Evolutionary conservation across 2,888 invertebrate genomes (phyloP).

Genomic region (Aproaerema taeniolella): DNA sequence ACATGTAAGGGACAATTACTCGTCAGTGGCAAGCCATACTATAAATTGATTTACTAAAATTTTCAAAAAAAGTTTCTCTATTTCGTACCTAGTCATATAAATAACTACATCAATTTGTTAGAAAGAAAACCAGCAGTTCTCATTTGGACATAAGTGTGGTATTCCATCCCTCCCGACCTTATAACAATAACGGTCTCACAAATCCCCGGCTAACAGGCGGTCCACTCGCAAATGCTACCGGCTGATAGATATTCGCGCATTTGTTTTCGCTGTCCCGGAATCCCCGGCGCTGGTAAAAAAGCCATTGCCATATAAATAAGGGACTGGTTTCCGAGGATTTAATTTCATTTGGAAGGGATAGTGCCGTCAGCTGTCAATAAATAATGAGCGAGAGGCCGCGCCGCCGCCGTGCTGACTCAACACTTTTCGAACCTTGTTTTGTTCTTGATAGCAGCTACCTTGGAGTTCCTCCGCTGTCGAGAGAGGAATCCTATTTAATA

Average conservation of each 20-base stretch:
- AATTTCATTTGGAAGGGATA: constrained; percentile 10
- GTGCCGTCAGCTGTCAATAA: constrained; percentile 7
- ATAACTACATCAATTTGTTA: constrained; percentile 3
- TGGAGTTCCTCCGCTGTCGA: no score
- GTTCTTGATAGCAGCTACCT: no score
- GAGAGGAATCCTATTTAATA: no score
- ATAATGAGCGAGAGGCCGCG: not conserved
- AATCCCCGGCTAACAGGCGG: no score
- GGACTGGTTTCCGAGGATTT: constrained; percentile 4
- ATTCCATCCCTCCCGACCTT: no score
- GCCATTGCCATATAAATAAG: constrained; percentile 4
- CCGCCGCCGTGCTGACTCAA: not conserved
- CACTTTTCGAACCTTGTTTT: not conserved
- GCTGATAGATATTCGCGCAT: constrained; percentile 16
- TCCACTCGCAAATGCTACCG: constrained; percentile 12
- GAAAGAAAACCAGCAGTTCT: no score
- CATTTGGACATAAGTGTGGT: no score
- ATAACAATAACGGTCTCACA: no score
- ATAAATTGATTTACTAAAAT: no score
- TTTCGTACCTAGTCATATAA: not conserved
- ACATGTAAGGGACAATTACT: no score
- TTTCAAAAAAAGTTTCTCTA: not conserved
- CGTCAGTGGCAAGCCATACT: no score
- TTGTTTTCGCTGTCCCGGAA: constrained; percentile 16
- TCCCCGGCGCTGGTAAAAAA: constrained; percentile 7